Evolutionary conservation across 2,797 vertebrate genomes (phyloP).

Genomic region (Hydrolagus colliei): DNA sequence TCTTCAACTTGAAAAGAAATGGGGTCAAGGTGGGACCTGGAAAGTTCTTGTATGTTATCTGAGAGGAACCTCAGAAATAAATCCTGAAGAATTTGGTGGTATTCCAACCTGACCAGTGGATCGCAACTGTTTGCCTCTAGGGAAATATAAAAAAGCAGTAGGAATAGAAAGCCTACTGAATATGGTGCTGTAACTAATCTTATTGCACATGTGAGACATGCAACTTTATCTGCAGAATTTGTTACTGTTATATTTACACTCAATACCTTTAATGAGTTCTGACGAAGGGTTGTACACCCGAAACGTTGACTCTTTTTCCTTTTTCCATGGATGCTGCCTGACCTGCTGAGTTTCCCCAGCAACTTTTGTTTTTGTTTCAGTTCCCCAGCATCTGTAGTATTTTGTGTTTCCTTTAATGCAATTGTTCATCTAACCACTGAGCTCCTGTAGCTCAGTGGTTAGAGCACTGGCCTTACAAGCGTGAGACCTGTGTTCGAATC

Average conservation of each 20-base stretch:
- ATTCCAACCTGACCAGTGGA: slow-evolving; percentile 19
- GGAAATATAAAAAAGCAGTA: background rate
- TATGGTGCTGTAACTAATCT: background rate
- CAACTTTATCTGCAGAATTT: background rate
- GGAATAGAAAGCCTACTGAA: background rate
- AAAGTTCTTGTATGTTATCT: background rate
- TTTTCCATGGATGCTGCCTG: too few relatives aligned
- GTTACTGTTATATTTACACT: too few relatives aligned
- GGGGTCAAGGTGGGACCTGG: background rate
- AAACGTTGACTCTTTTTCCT: too few relatives aligned
- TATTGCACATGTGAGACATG: background rate
- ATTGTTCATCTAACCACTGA: too few relatives aligned
- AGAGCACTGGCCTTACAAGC: too few relatives aligned
- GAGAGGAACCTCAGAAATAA: slow-evolving; percentile 8
- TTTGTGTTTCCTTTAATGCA: too few relatives aligned
- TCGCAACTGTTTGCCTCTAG: slow-evolving; percentile 1
- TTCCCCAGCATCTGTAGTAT: too few relatives aligned
- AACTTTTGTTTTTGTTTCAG: too few relatives aligned
- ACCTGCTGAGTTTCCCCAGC: too few relatives aligned
- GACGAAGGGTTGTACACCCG: too few relatives aligned
- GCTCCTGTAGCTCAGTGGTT: too few relatives aligned
- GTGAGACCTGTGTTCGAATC: too few relatives aligned
- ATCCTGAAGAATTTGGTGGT: background rate
- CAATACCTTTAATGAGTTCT: background rate
- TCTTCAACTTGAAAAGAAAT: slow-evolving; percentile 2